Base-by-base conservation (phyloP, 2,888 invertebrate genomes). In the Lathronympha strigana region DNA sequence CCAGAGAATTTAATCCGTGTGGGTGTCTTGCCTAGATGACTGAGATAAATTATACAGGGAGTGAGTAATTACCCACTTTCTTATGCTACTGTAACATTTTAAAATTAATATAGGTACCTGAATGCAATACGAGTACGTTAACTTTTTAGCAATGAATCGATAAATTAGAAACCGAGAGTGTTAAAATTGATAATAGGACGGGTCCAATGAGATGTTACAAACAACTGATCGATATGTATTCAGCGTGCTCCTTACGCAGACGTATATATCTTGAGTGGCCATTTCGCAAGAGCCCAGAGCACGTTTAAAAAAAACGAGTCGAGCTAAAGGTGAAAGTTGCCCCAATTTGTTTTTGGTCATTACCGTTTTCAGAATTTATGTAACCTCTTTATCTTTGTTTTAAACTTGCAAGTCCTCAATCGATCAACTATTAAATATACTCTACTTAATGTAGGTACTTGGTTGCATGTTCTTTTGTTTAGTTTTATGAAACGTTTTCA, bases 1-100 rank as follows among this genome's bases (percentile, higher is more conserved):
- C 38, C 17, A 57, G 55, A 50, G 21, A 63, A 57, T 31, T 21
- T 13, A 50, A 63, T 40, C 15, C 15, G 28, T 25, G 63, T 57
- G 57, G 63, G 63, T 15, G 55, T 63, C 28, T 38, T 63, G 49
- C 57, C 28, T 50, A 40, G 57, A 57, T 57, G 54, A 57, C 57
- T 63, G 43, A 54, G 43, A 43, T 31, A 11, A 19, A 54, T 45
- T 36, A 36, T 45, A 17, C 45, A 23, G 47, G 5, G 11, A 21
- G 43, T 19, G 31, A 19, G 2, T 57, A 9, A 11, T 8, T 17
- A 19, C 19, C n/a, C 31, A 45, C 57, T 57, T 45, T 57, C 57
- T 57, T 21, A 45, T n/a, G n/a, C 1, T 28, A 43, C 1, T 55
- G 28, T 4, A 11, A 23, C 19, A 31, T 45, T 45, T 57, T 23